Conservation (phyloP, 2,113 vertebrate genomes). For the Oenanthe oenanthe region DNA sequence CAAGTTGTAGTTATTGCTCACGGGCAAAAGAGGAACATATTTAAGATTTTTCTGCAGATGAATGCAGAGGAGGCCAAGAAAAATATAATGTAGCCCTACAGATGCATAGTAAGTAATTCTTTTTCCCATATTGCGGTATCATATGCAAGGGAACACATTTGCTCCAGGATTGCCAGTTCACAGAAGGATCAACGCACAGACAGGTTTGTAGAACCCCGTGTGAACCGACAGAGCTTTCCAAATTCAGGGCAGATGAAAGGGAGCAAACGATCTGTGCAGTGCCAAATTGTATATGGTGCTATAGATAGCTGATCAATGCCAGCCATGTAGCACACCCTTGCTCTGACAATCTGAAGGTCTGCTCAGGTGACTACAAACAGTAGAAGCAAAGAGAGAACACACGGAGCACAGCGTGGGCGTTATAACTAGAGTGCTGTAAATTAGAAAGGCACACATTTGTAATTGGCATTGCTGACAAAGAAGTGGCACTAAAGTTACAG, state of each 20-base stretch:
- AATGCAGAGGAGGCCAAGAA: constrained; percentile 40
- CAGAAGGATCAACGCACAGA: constrained; percentile 68
- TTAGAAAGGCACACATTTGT: constrained; percentile 76
- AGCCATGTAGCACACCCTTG: constrained; percentile 54
- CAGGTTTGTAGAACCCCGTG: constrained; percentile 59
- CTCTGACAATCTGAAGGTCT: constrained; percentile 53
- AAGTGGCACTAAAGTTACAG: constrained; percentile 77
- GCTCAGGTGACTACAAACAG: constrained; percentile 62
- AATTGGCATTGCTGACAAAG: constrained; percentile 78
- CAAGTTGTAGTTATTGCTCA: constrained; percentile 17
- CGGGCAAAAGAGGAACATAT: constrained; percentile 53
- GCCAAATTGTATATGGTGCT: constrained; percentile 42
- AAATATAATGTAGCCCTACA: constrained; percentile 64
- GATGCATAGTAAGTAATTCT: constrained; percentile 67
- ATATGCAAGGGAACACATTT: constrained; percentile 69
- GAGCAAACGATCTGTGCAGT: constrained; percentile 17
- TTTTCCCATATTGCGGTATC: constrained; percentile 61
- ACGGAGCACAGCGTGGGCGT: constrained; percentile 68
- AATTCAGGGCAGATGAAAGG: constrained; percentile 56
- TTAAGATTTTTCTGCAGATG: constrained; percentile 67
- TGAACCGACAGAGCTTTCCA: constrained; percentile 59
- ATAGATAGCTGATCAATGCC: constrained; percentile 57
- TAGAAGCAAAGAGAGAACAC: constrained; percentile 66
- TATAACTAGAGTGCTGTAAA: constrained; percentile 71
- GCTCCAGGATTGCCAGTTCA: constrained; percentile 65